Base-by-base conservation (phyloP, 1,140 invertebrate genomes). In the Rhynchophorus ferrugineus region DNA sequence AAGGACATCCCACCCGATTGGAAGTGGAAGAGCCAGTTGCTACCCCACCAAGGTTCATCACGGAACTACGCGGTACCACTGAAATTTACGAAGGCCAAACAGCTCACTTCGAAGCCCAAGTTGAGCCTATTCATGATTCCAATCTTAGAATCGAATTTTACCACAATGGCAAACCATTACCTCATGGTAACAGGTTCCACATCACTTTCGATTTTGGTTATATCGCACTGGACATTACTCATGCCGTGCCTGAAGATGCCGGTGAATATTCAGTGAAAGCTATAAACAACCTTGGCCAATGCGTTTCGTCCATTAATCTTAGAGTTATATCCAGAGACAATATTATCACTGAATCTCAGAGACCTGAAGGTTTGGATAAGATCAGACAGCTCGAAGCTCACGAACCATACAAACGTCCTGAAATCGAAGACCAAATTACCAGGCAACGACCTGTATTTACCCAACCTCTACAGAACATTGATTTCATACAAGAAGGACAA, bases 201-300 rank as follows among this genome's bases (percentile, higher is more conserved):
- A 89, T 91, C 57, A 93, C 91, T 38, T 91, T 91, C 65, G 93
- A 96, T 71, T 97, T 97, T 74, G 93, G 93, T 60, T 96, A 95
- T 60, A 87, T 94, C 42, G 89, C 91, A 34, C 73, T 97, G 55
- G 92, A 96, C 70, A 92, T 97, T 63, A 79, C 80, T 41, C 88
- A 95, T 58, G 80, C 87, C 42, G 85, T 95, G 39, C 83, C 91
- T 3, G 91, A 94, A 75, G 95, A 99, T 74, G 88, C 87, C 50
- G 96, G 96, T 37, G 84, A 91, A 73, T 96, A 96, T 69, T 90
- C 87, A 0, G 89, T 92, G 3, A 84, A 85, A 61, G 91, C 89
- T 8, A 84, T 88, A 16, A 96, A 96, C 67, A 83, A 84, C 53
- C 72, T 91, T 20, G 92, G 92, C 33, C 85, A 93, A 66, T 90